Evolutionary conservation across 2,797 vertebrate genomes (phyloP).

Genomic region (Trichosurus vulpecula): DNA sequence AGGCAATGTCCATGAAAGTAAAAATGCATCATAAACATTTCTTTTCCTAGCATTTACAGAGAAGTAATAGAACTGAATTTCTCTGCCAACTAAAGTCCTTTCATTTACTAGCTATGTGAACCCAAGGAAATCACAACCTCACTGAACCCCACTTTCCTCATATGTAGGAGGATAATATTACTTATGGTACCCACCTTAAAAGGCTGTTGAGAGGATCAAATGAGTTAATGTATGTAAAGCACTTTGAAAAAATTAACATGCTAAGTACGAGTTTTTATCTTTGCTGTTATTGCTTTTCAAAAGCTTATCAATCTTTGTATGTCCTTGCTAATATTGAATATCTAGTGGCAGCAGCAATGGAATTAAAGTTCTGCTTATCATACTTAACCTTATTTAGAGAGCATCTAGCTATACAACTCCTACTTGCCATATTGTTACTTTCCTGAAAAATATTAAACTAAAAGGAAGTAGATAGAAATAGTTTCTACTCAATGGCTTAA

Average conservation of each 20-base stretch:
- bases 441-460: constrained; percentile 40
- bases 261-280: not conserved
- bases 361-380: not conserved
- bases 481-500: constrained; percentile 56
- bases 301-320: not conserved
- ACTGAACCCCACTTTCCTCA: not conserved
- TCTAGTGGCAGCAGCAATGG: constrained; percentile 32
- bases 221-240: not conserved
- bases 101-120: not conserved
- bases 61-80: constrained; percentile 37
- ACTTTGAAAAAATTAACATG: not conserved
- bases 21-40: not conserved
- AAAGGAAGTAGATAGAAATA: constrained; percentile 57
- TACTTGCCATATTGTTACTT: constrained; percentile 58
- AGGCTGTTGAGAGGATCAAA: not conserved
- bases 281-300: not conserved
- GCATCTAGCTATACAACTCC: constrained; percentile 52
- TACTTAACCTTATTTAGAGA: constrained; percentile 32
- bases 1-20: not conserved
- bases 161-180: not conserved
- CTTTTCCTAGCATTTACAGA: constrained; percentile 24
- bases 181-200: not conserved
- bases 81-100: not conserved
- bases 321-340: constrained; percentile 1
- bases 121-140: not conserved